Conservation (phyloP, 2,888 invertebrate genomes). For the Melolontha melolontha region DNA sequence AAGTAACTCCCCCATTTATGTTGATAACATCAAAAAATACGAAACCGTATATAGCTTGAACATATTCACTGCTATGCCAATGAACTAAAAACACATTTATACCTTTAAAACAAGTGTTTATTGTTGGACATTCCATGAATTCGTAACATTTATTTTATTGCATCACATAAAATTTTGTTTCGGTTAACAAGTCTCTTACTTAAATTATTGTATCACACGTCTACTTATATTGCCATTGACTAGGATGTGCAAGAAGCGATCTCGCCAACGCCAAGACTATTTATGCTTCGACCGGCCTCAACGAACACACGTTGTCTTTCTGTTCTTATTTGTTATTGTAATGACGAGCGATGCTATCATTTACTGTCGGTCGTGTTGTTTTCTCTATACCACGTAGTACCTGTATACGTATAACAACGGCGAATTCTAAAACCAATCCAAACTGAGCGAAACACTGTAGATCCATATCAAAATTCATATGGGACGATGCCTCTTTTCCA, state of each 20-base stretch:
- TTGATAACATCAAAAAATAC: too few relatives aligned
- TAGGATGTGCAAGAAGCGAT: slow-evolving; percentile 42
- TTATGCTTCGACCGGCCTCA: slow-evolving; percentile 59
- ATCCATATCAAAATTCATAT: slow-evolving; percentile 39
- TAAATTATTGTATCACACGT: slow-evolving; percentile 42
- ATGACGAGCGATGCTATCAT: slow-evolving; percentile 64
- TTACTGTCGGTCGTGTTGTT: slow-evolving; percentile 61
- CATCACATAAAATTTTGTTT: slow-evolving; percentile 38
- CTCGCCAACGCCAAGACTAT: slow-evolving; percentile 56
- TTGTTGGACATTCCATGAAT: slow-evolving; percentile 22
- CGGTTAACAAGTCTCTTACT: slow-evolving; percentile 37
- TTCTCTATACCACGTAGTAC: slow-evolving; percentile 53
- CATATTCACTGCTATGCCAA: not conserved
- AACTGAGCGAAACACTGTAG: slow-evolving; percentile 7
- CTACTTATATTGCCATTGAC: slow-evolving; percentile 19
- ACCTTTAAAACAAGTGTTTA: not conserved
- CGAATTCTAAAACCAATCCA: slow-evolving; percentile 20
- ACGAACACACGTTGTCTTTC: slow-evolving; percentile 60
- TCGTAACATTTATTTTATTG: slow-evolving; percentile 28
- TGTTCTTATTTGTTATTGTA: slow-evolving; percentile 66
- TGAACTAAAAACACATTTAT: not conserved
- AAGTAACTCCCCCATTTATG: too few relatives aligned
- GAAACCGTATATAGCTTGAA: not conserved
- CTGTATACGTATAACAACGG: slow-evolving; percentile 29
- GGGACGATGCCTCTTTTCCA: slow-evolving; percentile 17